Evolutionary conservation across 2,888 invertebrate genomes (phyloP), one percentile per base, ranked within the genome.

Genomic region (Lasius platythorax): DNA sequence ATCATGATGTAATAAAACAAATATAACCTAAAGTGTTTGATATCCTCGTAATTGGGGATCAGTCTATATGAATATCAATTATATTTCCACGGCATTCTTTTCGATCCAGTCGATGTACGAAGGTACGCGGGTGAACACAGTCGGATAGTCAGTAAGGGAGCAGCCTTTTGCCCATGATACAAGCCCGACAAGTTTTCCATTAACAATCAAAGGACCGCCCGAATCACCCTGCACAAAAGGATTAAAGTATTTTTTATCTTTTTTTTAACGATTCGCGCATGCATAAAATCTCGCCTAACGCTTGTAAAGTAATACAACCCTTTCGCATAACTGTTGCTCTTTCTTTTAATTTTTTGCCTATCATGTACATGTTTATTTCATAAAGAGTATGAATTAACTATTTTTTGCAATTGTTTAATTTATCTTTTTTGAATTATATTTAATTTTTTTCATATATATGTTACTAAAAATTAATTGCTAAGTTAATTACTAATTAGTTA

Each of bases 111-210:
- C 82, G 6, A 91, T 53, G 81, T 88, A 92, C 66, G 91, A 56
- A 11, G 92, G 37, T 9, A 93, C 91, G 73, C 92, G 88, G 4
- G 92, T 93, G 81, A 87, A 92, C 40, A 93, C 91, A n/a, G 92
- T 91, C 9, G 93, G 92, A 63, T 89, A 92, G 18, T 85, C 76
- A 5, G 79, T 83, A 11, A 83, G 79, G 12, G 90, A 91, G 75
- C 93, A 93, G 12, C 87, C 91, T n/a, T 78, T 84, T 0, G 89
- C 88, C 91, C 91, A 93, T 12, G 93, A 93, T 15, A 92, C 91
- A n/a, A 93, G 83, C 40, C 93, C 93, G 15, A 91, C 87, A 50
- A 93, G 91, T 85, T 86, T 90, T 37, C 88, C 91, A 2, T 91
- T 79, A 23, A 92, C 89, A 50, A 89, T 91, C 82, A 93, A 85